Base-by-base conservation (phyloP, 1,140 invertebrate species). In the Meteorus sp. region DNA sequence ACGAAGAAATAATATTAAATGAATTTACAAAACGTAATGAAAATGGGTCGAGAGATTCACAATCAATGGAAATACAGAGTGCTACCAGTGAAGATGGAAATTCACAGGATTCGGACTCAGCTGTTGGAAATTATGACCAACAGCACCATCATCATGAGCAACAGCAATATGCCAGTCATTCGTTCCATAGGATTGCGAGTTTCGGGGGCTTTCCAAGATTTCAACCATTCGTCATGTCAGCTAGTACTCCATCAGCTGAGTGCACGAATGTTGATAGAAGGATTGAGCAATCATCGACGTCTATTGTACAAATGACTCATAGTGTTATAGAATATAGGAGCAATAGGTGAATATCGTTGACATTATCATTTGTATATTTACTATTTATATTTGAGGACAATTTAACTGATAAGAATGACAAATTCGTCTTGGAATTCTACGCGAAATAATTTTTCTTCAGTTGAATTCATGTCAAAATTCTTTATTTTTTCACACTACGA, bases 261-360 rank as follows among this genome's bases (percentile, higher is more conserved):
- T 66, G 60, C 50, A 63, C 52, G 1, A 58, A 65, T 23, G 66
- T 66, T 8, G 66, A 52, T 25, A 64, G n/a, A n/a, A n/a, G 59
- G 15, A 56, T 63, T 0, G 64, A 76, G 22, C 69, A 79, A 44
- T 67, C 60, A n/a, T 67, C 69, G 17, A 64, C 66, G 33, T 73
- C 76, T 0, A 69, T 71, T 23, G 67, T 74, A 29, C 71, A 73
- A 63, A 74, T 80, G 63, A 75, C 77, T 0, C 76, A 75, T 54
- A 73, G 72, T 59, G 70, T 80, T 50, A 63, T 80, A 25, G 75
- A 80, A 39, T 80, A 80, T 59, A 69, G 75, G 15, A 78, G 65
- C 55, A 79, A 69, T 53, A 77, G 78, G 78, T 79, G 58, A 9
- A 27, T 13, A n/a, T 47, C 61, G 61, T 58, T n/a, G n/a, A n/a